Base-by-base conservation (phyloP, 2,113 vertebrate genomes). In the Amphiprion ocellaris region DNA sequence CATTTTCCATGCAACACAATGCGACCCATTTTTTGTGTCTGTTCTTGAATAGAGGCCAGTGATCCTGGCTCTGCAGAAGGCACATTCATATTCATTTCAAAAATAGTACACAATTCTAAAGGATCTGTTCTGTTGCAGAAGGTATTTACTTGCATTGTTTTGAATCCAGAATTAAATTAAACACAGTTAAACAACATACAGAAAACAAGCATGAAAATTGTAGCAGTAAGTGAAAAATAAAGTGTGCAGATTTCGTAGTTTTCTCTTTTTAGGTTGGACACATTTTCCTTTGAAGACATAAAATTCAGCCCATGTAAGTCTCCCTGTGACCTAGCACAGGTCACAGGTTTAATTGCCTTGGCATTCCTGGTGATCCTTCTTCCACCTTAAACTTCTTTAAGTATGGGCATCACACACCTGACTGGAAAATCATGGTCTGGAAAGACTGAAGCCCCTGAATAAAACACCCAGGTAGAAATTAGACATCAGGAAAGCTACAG, bases 291-390 rank as follows among this genome's bases (percentile, higher is more conserved):
- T 77, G 63, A 74, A 69, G 65, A 54, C 47, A 86, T 81, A 37
- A 79, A 52, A 81, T 90, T 90, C 70, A 69, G 58, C n/a, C 63
- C 67, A 37, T 86, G 80, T 81, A 28, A 14, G 50, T 73, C 49
- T 69, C 69, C 41, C 41, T 61, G n/a, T 86, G 84, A 85, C 86
- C 81, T 15, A 21, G 15, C 58, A 33, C 66, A 77, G 86, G 81
- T 89, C 84, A 81, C 0, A 1, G 69, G 86, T 89, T 89, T 90
- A 91, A 91, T 90, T 92, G 83, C 56, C 46, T 85, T 73, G 85
- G 81, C 63, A 83, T 73, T 87, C 81, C 62, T 39, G 28, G 63
- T 80, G 81, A 90, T 86, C 75, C 69, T 44, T 77, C 75, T 63
- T 79, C 41, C 63, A 82, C 75, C 58, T 65, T 81, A 62, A 80